A percentile compares a stretch with the other conserved stretches of the same genome.
phyloP scores from a whole-genome alignment of 2,797 vertebrate species.

The Pantherophis alleghaniensis region DNA sequence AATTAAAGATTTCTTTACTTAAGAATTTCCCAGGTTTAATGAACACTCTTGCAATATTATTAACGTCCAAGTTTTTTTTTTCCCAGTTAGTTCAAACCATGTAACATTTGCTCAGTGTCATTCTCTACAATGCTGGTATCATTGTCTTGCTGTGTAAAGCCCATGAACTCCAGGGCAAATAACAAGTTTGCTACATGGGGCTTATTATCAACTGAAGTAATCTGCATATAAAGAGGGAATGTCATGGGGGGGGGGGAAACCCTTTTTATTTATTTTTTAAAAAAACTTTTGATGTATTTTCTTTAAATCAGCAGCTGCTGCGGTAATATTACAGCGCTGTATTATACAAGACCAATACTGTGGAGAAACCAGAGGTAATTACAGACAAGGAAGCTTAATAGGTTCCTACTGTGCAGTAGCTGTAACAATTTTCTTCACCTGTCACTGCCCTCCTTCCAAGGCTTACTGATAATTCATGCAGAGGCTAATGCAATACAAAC shows the following conservation, averaged over 20 bases:
- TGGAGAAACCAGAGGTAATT: slow-evolving; percentile 29
- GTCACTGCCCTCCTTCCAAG: background rate
- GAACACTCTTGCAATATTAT: slow-evolving; percentile 55
- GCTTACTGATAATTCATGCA: slow-evolving; percentile 18
- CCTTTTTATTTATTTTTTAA: background rate
- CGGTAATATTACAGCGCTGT: background rate
- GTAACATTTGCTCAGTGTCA: background rate
- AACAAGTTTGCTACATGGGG: background rate
- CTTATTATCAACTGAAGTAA: slow-evolving; percentile 22
- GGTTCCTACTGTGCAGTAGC: slow-evolving; percentile 20
- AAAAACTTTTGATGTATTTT: slow-evolving; percentile 9
- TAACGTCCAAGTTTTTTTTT: slow-evolving; percentile 45
- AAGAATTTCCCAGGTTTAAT: slow-evolving; percentile 63
- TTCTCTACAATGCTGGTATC: slow-evolving; percentile 25
- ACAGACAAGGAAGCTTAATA: slow-evolving; percentile 9
- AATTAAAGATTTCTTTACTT: slow-evolving; percentile 68
- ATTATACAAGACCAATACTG: background rate
- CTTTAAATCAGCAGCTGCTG: slow-evolving; percentile 33
- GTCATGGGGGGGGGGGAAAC: background rate
- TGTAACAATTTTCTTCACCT: slow-evolving; percentile 8
- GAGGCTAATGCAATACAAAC: slow-evolving; percentile 1
- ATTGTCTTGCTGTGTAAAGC: background rate
- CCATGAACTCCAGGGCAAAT: slow-evolving; percentile 9
- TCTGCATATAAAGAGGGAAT: slow-evolving; percentile 28
- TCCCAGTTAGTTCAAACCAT: slow-evolving; percentile 30